Conservation (phyloP, 30 jellyfish, hydroid and myxozoan genomes). For the Pelagia noctiluca region DNA sequence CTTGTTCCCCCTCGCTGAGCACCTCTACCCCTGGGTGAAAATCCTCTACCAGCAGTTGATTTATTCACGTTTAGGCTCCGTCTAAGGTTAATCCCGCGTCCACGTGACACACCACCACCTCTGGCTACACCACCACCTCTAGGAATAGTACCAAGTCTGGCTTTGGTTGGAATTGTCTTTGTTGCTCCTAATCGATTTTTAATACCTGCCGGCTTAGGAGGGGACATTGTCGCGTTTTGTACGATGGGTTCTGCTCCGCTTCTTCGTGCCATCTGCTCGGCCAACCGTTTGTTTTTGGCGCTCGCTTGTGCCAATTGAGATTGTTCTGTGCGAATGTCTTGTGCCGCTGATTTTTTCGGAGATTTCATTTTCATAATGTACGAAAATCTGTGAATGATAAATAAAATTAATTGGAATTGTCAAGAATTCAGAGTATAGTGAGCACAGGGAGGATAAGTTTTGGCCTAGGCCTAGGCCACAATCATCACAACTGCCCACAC, state of each 20-base stretch:
- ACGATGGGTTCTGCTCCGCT: constrained; percentile 47
- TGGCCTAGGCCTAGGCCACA: no score
- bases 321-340: constrained; percentile 45
- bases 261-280: constrained; percentile 93
- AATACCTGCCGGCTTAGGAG: constrained; percentile 15
- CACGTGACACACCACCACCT: constrained; percentile 24
- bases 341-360: constrained; percentile 44
- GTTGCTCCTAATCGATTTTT: constrained; percentile 61
- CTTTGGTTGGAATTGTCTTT: constrained; percentile 21
- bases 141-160: constrained; percentile 48
- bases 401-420: not conserved
- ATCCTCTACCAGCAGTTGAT: constrained; percentile 25
- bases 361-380: constrained; percentile 83
- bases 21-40: constrained; percentile 37
- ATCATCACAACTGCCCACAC: no score
- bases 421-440: not conserved
- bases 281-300: constrained; percentile 87
- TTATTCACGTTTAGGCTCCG: no score
- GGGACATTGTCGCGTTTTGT: constrained; percentile 1
- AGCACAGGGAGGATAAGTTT: not conserved
- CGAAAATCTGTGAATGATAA: constrained; percentile 58
- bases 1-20: constrained; percentile 23
- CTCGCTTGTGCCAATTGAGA: constrained; percentile 75
- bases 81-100: not conserved
- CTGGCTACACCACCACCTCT: constrained; percentile 8